Evolutionary conservation across 2,113 vertebrate genomes (phyloP).

Genomic region (Ancistrus triradiatus): DNA sequence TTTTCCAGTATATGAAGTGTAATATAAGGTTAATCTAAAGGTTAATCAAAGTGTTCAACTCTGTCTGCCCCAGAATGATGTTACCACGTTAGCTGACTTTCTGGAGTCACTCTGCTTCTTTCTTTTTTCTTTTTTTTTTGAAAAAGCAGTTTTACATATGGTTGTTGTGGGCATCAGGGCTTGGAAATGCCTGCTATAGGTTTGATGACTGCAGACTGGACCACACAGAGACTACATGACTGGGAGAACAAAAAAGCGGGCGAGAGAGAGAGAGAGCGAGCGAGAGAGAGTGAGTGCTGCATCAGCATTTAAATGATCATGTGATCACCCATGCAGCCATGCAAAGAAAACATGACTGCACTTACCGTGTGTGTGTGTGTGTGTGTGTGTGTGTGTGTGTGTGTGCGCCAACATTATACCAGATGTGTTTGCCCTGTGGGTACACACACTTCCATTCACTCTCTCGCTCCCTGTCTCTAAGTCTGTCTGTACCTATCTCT

Average conservation of each 20-base stretch:
- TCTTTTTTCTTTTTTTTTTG: too few species aligned
- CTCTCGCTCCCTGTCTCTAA: background rate
- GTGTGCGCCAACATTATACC: conserved; percentile 43
- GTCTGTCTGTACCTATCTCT: too few species aligned
- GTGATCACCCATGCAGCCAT: conserved; percentile 64
- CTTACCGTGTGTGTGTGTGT: conserved; percentile 25
- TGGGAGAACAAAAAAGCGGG: background rate
- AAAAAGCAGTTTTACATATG: too few species aligned
- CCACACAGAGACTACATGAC: background rate
- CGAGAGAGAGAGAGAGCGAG: conserved; percentile 21
- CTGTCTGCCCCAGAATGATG: too few species aligned
- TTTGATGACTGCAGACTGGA: conserved; percentile 15
- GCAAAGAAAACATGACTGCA: conserved; percentile 71
- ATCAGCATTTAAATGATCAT: conserved; percentile 75
- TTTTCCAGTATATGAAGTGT: too few species aligned
- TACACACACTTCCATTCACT: background rate
- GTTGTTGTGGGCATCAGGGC: too few species aligned
- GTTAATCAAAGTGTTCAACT: too few species aligned
- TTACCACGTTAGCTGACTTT: too few species aligned
- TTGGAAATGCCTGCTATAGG: background rate
- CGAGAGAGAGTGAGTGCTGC: conserved; percentile 48
- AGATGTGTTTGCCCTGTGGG: conserved; percentile 58
- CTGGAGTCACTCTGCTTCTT: too few species aligned
- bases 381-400: conserved; percentile 34
- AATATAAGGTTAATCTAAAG: too few species aligned